Evolutionary conservation across 2,113 vertebrate genomes (phyloP), one percentile per base, ranked within the genome.

Genomic region (Stercorarius parasiticus): DNA sequence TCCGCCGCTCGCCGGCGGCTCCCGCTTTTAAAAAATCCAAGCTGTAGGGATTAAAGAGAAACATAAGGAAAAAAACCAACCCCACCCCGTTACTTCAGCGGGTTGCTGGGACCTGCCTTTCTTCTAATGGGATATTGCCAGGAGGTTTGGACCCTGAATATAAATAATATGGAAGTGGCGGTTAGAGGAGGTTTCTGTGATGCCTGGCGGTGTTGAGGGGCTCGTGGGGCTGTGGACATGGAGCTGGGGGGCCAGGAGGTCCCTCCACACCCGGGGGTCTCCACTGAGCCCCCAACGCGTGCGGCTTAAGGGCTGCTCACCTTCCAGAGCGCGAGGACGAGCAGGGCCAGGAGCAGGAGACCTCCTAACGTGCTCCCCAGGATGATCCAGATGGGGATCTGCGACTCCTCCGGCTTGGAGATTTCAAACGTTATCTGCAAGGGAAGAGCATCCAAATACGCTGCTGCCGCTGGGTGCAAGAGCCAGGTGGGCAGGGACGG

Each of bases 301-400:
- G 1, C 0, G 1, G 42, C 29, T 66, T 1, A 14, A 25, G 40
- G 26, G 29, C 30, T 34, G 9, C 67, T 98, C 95, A 99, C 99
- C 99, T 99, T 99, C 99, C 99, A 99, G 29, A 99, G 98, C 0
- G 83, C 98, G 10, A 99, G 98, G 36, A 99, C 98, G 2, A 99
- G 98, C 77, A 99, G 96, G 9, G 98, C 98, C 76, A 99, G 97
- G 16, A 99, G 98, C 95, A 99, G 97, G 82, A 99, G 98, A 2
- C 99, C 99, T 13, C 99, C 99, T 23, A 99, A 74, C 0, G 98
- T 98, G 97, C 99, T 99, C 11, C 99, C 99, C 38, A 99, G 94
- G 52, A 99, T 98, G 89, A 99, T 99, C 99, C 99, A 99, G 93
- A 99, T 93, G 40, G 99, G 98, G 71, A 99, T 86, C 30, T 96